Base-by-base conservation (phyloP, 2,888 invertebrate genomes). In the Cloeon dipterum region DNA sequence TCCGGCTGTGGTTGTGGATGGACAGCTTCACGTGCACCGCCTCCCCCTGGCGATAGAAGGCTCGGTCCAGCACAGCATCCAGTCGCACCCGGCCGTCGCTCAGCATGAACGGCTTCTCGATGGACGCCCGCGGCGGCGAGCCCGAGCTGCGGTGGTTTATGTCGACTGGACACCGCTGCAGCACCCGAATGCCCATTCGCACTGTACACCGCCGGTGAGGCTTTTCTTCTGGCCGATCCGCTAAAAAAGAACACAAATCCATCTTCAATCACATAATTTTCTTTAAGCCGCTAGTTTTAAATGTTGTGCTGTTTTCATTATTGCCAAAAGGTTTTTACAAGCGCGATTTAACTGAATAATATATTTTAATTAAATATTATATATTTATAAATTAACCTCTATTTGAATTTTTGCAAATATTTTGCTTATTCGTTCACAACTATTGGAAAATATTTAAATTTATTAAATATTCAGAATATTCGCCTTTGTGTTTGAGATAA, bases 31-130 rank as follows among this genome's bases (percentile, higher is more conserved):
- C 77, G 44, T 66, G 63, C 44, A 88, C 67, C 21, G 74, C 67
- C 50, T 86, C 85, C 4, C 81, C 85, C 50, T 85, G 83, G 3
- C 74, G 71, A 55, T 85, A 86, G 48, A 74, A 72, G 20, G 76
- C 73, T 49, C 76, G 78, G 56, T 86, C 78, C 46, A 88, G 59
- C 50, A 72, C 71, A 3, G 82, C 82, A 50, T 78, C 74, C 35
- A 88, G 55, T 45, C 72, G 68, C 42, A 88, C 74, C 44, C 74
- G 69, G 35, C 86, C 86, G 46, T 83, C 82, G 47, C 81, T 82
- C 36, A 86, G 63, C 23, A 86, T 61, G 51, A 85, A 83, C n/a
- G 77, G 79, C 49, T 83, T 83, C 48, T 79, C 78, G 7, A 75
- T 71, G 1, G 66, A 59, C 1, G 73, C 77, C 40, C 70, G 68